Evolutionary conservation across 1,140 invertebrate species (phyloP).

Genomic region (Bombus sibiricus): DNA sequence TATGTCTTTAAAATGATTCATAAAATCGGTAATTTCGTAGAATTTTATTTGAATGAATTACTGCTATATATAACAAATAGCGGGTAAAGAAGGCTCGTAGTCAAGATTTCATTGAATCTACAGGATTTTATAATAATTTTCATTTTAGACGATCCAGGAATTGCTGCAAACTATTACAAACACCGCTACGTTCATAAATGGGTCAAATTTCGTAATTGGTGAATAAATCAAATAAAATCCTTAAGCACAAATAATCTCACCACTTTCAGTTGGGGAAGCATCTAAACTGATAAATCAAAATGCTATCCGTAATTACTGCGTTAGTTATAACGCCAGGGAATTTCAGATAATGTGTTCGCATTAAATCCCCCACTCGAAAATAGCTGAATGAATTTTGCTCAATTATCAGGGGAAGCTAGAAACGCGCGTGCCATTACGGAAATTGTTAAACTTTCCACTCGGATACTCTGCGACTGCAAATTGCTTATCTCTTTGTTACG

Average conservation of each 20-base stretch:
- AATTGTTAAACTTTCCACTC: conserved; percentile 24
- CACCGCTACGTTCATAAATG: not conserved
- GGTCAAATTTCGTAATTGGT: not conserved
- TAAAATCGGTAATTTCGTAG: too few relatives aligned
- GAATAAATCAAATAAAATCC: not conserved
- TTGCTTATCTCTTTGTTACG: not conserved
- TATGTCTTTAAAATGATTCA: too few relatives aligned
- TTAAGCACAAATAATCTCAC: not conserved
- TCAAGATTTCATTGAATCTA: too few relatives aligned
- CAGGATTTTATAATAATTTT: not conserved
- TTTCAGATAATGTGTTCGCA: not conserved
- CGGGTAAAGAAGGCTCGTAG: too few relatives aligned
- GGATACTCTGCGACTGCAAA: not conserved
- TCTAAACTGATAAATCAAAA: not conserved
- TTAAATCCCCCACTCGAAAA: not conserved
- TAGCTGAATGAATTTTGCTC: conserved; percentile 1
- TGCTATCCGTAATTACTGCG: not conserved
- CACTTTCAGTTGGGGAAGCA: not conserved
- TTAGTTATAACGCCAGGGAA: not conserved
- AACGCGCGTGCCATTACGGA: not conserved
- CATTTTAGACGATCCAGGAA: not conserved
- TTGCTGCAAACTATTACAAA: not conserved
- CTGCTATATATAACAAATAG: too few relatives aligned
- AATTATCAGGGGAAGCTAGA: conserved; percentile 4
- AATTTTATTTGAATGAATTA: too few relatives aligned